Percentiles rank a stretch among this genome's conserved stretches.
These are phyloP conservation scores for Dinocampus coccinellae DNA, from an alignment of 2,888 invertebrate species.

Conservation along the genomic window DNA sequence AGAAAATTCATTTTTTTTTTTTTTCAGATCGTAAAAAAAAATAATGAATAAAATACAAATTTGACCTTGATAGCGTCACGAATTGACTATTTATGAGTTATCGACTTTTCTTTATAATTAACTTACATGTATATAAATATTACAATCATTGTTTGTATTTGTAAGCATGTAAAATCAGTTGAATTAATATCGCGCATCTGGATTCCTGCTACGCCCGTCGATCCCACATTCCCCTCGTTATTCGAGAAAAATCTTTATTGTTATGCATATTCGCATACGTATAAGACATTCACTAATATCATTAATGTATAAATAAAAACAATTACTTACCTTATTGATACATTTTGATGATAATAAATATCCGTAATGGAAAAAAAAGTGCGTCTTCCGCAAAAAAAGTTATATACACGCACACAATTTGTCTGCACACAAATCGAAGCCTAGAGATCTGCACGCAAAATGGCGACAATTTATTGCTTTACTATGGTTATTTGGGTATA, in stretches of 20 bases:
- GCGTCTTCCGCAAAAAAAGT: conserved; percentile 15
- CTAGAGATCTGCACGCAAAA: conserved; percentile 2
- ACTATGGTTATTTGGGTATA: not conserved
- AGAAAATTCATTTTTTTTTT: too few relatives aligned
- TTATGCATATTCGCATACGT: not conserved
- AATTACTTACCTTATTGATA: conserved; percentile 47
- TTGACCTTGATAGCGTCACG: not conserved
- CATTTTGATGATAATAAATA: conserved; percentile 1
- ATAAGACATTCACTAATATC: not conserved
- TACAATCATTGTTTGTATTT: conserved; percentile 43
- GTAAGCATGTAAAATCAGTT: conserved; percentile 43
- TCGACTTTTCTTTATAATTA: conserved; percentile 15
- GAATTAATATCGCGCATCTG: conserved; percentile 51
- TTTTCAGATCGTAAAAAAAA: not conserved
- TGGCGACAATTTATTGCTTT: not conserved
- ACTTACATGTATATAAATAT: conserved; percentile 8
- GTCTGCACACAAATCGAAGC: conserved; percentile 18
- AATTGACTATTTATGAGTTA: not conserved
- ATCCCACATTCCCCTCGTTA: conserved; percentile 36
- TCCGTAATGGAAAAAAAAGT: not conserved
- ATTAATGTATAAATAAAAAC: not conserved
- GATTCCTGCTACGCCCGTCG: conserved; percentile 47
- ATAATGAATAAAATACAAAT: not conserved
- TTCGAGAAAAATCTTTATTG: conserved; percentile 9
- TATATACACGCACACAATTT: conserved; percentile 26